phyloP scores from a whole-genome alignment of 2,888 invertebrate species.

The Cremastinae sp. region DNA sequence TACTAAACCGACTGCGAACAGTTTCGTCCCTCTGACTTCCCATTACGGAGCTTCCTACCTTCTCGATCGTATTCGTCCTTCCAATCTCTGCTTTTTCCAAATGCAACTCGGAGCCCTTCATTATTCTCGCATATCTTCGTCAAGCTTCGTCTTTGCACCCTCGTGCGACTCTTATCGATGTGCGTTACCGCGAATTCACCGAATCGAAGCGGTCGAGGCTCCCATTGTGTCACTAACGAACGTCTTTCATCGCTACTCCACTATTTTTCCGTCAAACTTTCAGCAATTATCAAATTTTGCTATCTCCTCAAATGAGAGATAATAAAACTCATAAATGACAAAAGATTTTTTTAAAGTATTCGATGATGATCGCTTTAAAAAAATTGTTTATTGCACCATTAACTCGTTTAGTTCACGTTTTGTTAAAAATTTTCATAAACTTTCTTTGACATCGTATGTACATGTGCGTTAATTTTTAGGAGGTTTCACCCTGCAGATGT shows the following conservation, averaged over 20 bases:
- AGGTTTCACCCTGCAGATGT: no score
- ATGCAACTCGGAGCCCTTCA: slow-evolving; percentile 21
- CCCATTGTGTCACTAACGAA: slow-evolving; percentile 20
- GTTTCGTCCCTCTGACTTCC: slow-evolving; percentile 14
- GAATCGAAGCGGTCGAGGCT: slow-evolving; percentile 6
- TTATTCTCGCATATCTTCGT: slow-evolving; percentile 35
- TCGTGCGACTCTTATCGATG: neutral
- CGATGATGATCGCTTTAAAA: no score
- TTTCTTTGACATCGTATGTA: no score
- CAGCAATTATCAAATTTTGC: no score
- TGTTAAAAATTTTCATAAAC: no score
- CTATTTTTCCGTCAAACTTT: neutral
- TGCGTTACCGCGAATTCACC: slow-evolving; percentile 4
- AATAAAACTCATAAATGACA: no score
- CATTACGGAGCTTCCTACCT: slow-evolving; percentile 22
- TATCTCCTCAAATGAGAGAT: no score
- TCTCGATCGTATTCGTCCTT: slow-evolving; percentile 24
- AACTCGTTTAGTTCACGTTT: no score
- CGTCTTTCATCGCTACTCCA: slow-evolving; percentile 3
- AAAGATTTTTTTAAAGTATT: no score
- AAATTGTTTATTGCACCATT: no score
- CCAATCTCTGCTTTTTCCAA: slow-evolving; percentile 41
- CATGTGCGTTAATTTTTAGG: no score
- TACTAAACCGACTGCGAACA: slow-evolving; percentile 59
- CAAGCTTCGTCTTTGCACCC: slow-evolving; percentile 22